Percentiles rank a stretch among this genome's conserved stretches.
These are phyloP conservation scores for Rallus limicola DNA, from an alignment of 2,113 vertebrate species.

Conservation along the genomic window DNA sequence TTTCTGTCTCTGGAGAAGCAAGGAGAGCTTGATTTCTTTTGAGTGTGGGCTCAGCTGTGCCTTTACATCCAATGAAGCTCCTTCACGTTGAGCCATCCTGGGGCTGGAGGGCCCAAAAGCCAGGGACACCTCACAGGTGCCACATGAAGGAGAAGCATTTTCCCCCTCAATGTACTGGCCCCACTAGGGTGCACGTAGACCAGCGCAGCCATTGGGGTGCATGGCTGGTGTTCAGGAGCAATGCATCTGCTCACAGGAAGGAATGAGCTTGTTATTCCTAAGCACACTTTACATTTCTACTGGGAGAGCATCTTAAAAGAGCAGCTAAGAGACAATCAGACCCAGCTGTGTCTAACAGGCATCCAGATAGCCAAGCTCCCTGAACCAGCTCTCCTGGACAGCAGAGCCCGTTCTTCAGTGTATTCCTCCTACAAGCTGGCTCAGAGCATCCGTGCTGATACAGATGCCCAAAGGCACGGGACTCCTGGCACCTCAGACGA, in stretches of 20 bases:
- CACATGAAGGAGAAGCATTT: neutral
- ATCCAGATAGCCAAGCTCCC: neutral
- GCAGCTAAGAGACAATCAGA: neutral
- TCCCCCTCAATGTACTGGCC: neutral
- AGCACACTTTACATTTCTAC: neutral
- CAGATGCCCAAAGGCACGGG: neutral
- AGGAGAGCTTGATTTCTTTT: neutral
- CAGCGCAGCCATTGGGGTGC: neutral
- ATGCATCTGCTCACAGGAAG: neutral
- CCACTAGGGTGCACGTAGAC: neutral
- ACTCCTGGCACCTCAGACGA: neutral
- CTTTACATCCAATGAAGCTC: neutral
- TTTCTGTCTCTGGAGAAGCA: neutral
- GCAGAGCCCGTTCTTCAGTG: accelerated
- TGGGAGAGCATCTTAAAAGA: neutral
- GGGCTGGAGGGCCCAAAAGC: neutral
- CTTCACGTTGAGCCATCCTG: neutral
- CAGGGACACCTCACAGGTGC: neutral
- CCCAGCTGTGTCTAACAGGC: neutral
- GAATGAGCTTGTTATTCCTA: neutral
- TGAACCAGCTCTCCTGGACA: neutral
- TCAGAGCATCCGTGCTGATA: neutral
- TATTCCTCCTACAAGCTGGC: neutral
- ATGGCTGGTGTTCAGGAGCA: neutral
- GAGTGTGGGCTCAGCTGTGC: neutral